Percentiles rank a stretch among this genome's conserved stretches.
phyloP scores from a whole-genome alignment of 2,797 vertebrate species.

The Clarias platycephalus region DNA sequence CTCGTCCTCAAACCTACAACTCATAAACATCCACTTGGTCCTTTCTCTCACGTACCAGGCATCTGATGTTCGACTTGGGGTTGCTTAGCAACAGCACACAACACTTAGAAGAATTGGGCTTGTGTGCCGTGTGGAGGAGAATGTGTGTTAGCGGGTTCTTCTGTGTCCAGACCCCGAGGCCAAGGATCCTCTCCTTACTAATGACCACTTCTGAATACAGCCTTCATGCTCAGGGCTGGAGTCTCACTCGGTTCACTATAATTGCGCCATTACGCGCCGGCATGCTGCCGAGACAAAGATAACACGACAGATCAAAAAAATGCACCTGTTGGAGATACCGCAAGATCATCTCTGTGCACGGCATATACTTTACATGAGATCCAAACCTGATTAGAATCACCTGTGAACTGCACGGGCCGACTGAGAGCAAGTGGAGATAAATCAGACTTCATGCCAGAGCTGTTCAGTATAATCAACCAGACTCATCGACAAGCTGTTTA shows the following conservation, averaged over 20 bases:
- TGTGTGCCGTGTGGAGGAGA: slow-evolving; percentile 25
- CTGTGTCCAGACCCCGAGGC: slow-evolving; percentile 3
- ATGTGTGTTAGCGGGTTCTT: slow-evolving; percentile 27
- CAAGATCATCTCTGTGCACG: neutral
- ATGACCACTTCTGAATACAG: neutral
- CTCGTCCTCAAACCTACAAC: neutral
- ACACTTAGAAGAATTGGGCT: slow-evolving; percentile 38
- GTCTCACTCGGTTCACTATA: neutral
- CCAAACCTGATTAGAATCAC: neutral
- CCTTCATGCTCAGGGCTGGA: neutral
- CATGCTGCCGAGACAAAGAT: neutral
- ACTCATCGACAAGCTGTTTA: neutral
- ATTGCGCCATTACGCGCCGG: neutral
- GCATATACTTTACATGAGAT: neutral
- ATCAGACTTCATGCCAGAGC: neutral
- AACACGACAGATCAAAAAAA: neutral
- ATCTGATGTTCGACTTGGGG: slow-evolving; percentile 34
- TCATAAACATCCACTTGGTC: slow-evolving; percentile 39
- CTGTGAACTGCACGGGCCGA: neutral
- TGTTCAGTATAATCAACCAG: neutral
- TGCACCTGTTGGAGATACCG: neutral
- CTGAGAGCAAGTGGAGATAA: neutral
- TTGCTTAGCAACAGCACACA: slow-evolving; percentile 61
- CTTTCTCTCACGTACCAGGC: slow-evolving; percentile 33
- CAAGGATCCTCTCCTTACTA: slow-evolving; percentile 19